phyloP scores from a whole-genome alignment of 2,113 vertebrate genomes.

The Centropristis striata region DNA sequence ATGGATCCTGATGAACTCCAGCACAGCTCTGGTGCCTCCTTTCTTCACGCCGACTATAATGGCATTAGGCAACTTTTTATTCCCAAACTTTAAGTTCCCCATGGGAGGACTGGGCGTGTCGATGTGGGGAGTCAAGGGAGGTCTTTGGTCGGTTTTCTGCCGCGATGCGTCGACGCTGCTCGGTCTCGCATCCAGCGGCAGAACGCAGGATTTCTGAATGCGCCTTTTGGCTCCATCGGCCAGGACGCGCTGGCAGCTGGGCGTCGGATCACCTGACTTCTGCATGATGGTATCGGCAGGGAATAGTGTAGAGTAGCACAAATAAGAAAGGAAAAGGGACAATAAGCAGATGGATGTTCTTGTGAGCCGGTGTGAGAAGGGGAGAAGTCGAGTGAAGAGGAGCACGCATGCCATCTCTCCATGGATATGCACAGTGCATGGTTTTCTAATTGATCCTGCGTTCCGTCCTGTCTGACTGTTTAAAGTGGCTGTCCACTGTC shows the following conservation, averaged over 20 bases:
- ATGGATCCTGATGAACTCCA: slow-evolving; percentile 94
- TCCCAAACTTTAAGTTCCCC: slow-evolving; percentile 80
- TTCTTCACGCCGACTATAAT: slow-evolving; percentile 96
- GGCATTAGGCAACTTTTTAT: slow-evolving; percentile 92
- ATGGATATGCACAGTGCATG: slow-evolving; percentile 81
- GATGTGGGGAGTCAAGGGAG: slow-evolving; percentile 6
- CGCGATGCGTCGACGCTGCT: slow-evolving; percentile 51
- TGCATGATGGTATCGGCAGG: slow-evolving; percentile 83
- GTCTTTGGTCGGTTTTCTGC: slow-evolving; percentile 48
- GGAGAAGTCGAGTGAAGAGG: slow-evolving; percentile 86
- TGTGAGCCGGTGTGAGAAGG: slow-evolving; percentile 86
- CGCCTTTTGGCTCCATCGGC: slow-evolving; percentile 81
- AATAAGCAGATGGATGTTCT: slow-evolving; percentile 87
- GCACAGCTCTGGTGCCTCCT: slow-evolving; percentile 93
- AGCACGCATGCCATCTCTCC: slow-evolving; percentile 93
- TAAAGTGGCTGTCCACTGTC: background rate
- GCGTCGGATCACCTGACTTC: slow-evolving; percentile 77
- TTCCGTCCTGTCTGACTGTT: slow-evolving; percentile 42
- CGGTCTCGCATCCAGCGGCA: slow-evolving; percentile 39
- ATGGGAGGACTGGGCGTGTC: slow-evolving; percentile 64
- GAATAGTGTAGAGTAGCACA: slow-evolving; percentile 90
- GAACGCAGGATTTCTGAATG: slow-evolving; percentile 83
- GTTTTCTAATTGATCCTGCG: slow-evolving; percentile 62
- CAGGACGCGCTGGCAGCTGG: slow-evolving; percentile 80
- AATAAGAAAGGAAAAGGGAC: slow-evolving; percentile 87